Conservation (phyloP, 2,113 vertebrate genomes). For the Loxodonta africana region DNA sequence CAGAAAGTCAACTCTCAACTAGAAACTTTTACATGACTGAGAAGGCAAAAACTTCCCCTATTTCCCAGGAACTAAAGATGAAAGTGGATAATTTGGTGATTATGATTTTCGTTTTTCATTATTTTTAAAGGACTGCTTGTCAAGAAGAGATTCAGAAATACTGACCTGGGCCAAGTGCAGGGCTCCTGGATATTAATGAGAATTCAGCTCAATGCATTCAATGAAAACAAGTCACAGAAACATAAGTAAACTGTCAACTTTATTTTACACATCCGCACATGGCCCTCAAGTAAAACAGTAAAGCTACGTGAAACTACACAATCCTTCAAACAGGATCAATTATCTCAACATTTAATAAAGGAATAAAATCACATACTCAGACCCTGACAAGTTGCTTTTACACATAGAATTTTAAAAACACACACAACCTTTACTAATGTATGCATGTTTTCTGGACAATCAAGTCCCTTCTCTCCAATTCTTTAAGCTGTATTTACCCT, state of each 20-base stretch:
- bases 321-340: slow-evolving; percentile 4
- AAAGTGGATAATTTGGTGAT: not conserved
- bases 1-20: not conserved
- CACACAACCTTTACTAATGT: not conserved
- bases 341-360: slow-evolving; percentile 32
- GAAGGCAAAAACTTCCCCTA: not conserved
- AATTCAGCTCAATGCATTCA: not conserved
- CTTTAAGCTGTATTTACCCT: not conserved
- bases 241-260: not conserved
- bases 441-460: slow-evolving; percentile 10
- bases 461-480: not conserved
- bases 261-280: slow-evolving; percentile 21
- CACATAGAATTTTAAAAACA: slow-evolving; percentile 18
- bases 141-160: not conserved
- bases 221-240: not conserved
- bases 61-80: not conserved
- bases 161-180: not conserved
- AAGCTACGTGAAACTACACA: not conserved
- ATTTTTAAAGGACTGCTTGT: not conserved
- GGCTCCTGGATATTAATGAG: not conserved
- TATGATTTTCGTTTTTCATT: not conserved
- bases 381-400: not conserved
- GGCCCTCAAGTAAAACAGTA: not conserved
- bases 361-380: not conserved
- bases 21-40: not conserved